These are phyloP conservation scores for Thymelicus acteon DNA, from an alignment of 2,888 invertebrate species.

Conservation along the genomic window DNA sequence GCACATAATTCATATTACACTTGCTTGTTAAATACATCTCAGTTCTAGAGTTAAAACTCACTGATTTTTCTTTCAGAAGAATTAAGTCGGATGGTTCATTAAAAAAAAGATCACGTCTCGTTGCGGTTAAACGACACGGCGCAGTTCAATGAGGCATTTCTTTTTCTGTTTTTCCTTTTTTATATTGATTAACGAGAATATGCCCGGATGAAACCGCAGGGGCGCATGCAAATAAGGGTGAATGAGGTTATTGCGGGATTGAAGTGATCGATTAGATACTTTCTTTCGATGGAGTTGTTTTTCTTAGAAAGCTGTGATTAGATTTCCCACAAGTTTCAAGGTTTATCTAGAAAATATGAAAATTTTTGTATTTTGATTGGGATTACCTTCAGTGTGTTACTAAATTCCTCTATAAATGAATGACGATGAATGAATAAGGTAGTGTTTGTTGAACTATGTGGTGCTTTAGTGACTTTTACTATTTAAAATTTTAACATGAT, in stretches of 20 bases:
- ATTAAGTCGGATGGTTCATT: conserved; percentile 21
- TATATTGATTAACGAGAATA: conserved; percentile 26
- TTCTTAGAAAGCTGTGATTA: not conserved
- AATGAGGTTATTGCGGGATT: conserved; percentile 10
- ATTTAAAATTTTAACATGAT: too few relatives aligned
- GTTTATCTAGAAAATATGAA: not conserved
- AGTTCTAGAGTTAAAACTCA: not conserved
- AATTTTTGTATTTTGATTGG: not conserved
- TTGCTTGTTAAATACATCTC: not conserved
- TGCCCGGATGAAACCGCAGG: conserved; percentile 10
- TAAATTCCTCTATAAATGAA: not conserved
- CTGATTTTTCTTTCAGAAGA: conserved; percentile 2
- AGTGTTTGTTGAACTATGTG: too few relatives aligned
- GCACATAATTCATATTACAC: too few relatives aligned
- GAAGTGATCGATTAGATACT: conserved; percentile 9
- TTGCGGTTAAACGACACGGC: conserved; percentile 29
- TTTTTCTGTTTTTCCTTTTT: conserved; percentile 16
- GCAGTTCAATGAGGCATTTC: conserved; percentile 23
- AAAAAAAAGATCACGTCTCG: conserved; percentile 26
- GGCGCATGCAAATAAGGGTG: conserved; percentile 16
- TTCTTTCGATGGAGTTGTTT: not conserved
- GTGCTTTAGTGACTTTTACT: too few relatives aligned
- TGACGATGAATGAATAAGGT: too few relatives aligned
- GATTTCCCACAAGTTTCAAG: not conserved
- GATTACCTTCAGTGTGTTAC: conserved; percentile 35